Evolutionary conservation across 2,797 vertebrate species (phyloP).

Genomic region (Myotis findleyi): DNA sequence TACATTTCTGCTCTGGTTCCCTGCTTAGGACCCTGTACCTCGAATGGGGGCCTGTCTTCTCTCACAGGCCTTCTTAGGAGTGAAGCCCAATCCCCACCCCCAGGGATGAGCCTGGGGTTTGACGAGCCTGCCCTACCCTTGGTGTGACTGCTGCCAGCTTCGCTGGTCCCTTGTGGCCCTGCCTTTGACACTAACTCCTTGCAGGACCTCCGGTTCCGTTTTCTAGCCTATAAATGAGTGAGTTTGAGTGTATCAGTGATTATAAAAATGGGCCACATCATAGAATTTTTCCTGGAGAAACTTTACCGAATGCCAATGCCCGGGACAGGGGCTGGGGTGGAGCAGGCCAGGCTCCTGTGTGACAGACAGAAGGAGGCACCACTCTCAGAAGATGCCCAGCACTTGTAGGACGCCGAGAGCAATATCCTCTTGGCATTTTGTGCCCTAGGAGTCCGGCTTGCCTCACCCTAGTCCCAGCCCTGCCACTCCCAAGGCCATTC

Average conservation of each 20-base stretch:
- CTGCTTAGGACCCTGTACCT: not conserved
- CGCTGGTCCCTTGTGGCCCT: not conserved
- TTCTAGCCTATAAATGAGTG: not conserved
- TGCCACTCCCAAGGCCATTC: not conserved
- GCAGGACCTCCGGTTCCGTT: not conserved
- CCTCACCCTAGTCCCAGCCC: not conserved
- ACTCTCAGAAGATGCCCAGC: not conserved
- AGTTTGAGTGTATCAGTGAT: not conserved
- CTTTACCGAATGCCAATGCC: not conserved
- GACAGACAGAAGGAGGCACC: not conserved
- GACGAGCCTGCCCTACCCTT: slow-evolving; percentile 37
- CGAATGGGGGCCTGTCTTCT: not conserved
- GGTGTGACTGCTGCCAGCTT: not conserved
- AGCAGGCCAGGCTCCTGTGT: not conserved
- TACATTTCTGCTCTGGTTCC: slow-evolving; percentile 1
- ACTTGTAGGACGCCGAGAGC: not conserved
- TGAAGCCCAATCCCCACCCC: not conserved
- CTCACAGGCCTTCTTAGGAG: slow-evolving; percentile 30
- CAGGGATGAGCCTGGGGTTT: not conserved
- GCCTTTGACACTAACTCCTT: not conserved
- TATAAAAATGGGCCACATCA: not conserved
- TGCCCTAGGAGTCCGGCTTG: not conserved
- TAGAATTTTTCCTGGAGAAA: not conserved
- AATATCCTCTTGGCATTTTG: not conserved
- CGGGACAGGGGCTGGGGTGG: too few relatives aligned